Percentiles rank a stretch among this genome's conserved stretches.
Evolutionary conservation across 2,888 invertebrate genomes (phyloP).

Genomic region (Lydus trimaculatus): DNA sequence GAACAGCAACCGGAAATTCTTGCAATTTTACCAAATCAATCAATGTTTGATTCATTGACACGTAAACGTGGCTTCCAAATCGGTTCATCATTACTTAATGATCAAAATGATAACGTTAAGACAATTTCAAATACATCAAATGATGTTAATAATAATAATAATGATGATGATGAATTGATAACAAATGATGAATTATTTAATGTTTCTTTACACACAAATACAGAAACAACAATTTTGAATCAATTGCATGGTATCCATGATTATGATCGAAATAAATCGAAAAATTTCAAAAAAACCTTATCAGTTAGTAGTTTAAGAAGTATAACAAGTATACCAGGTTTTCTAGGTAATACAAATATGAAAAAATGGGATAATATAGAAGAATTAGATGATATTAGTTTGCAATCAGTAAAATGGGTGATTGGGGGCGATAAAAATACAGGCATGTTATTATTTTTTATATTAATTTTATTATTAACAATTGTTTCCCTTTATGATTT

Average conservation of each 20-base stretch:
- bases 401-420: conserved; percentile 49
- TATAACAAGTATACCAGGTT: conserved; percentile 48
- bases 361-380: conserved; percentile 56
- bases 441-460: conserved; percentile 52
- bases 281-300: conserved; percentile 33
- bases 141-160: conserved; percentile 24
- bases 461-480: no score
- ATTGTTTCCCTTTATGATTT: conserved; percentile 28
- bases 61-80: conserved; percentile 49
- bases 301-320: conserved; percentile 50
- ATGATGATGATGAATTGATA: not conserved
- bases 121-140: conserved; percentile 39
- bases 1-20: conserved; percentile 46
- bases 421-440: conserved; percentile 53
- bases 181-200: conserved; percentile 40
- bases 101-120: conserved; percentile 36
- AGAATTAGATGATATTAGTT: conserved; percentile 50
- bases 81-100: conserved; percentile 42
- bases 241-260: conserved; percentile 44
- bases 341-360: conserved; percentile 42
- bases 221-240: conserved; percentile 36
- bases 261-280: conserved; percentile 12
- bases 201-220: conserved; percentile 33
- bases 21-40: conserved; percentile 47
- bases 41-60: conserved; percentile 45